Evolutionary conservation across 2,797 vertebrate genomes (phyloP), one percentile per base, ranked within the genome.

Genomic region (Morus bassanus): DNA sequence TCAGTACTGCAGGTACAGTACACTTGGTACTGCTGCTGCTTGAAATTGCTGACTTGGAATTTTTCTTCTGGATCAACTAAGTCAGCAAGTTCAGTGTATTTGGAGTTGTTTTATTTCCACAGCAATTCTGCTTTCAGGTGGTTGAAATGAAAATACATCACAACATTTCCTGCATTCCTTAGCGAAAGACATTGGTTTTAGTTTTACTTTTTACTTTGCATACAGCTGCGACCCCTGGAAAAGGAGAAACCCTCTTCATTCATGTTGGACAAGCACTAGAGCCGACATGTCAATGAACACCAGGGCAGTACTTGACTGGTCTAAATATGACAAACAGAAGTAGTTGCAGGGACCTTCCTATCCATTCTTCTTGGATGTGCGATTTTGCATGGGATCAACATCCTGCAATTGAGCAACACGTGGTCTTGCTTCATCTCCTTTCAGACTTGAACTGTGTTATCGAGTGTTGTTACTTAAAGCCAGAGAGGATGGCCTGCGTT

Each of bases 81-180:
- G 89, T 97, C 93, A 96, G 93, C 93, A 92, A 48, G 57, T 88
- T 92, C 72, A 54, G 45, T 18, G 37, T 57, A 22, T 85, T 93
- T 79, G 82, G 70, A 90, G 67, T 60, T 67, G 35, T 27, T 95
- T 93, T 84, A 77, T 93, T 96, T 94, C 77, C 85, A 93, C 77
- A 82, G 83, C 54, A 50, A n/a, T 92, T 76, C 85, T 89, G 76
- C 93, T 97, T 96, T 97, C 85, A 91, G 95, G 87, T 91, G 95
- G 75, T 75, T 89, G 69, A 51, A 86, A 9, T 27, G 46, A 92
- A 96, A 97, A 91, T 72, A 68, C 64, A 91, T 92, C 89, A 70
- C 82, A 78, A 90, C 84, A 78, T 89, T 96, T 96, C 92, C 75
- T 93, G 88, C 80, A 64, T 96, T 96, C 93, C 67, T 91, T 16